phyloP scores from a whole-genome alignment of 2,113 vertebrate genomes.

The Hippocampus mohnikei region DNA sequence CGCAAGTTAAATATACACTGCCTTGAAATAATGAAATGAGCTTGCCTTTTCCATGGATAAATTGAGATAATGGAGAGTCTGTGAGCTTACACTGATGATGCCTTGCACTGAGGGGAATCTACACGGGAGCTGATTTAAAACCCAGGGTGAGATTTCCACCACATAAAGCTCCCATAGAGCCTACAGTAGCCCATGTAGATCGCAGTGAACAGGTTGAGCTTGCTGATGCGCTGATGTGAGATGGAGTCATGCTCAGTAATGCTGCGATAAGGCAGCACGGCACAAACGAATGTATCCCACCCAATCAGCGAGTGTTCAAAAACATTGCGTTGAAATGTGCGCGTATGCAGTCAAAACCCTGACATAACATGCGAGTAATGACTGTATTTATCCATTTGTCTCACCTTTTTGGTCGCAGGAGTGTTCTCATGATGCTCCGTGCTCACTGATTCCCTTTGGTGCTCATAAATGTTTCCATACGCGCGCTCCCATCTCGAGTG shows the following conservation, averaged over 20 bases:
- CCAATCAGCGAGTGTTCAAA: constrained; percentile 21
- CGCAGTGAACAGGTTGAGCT: constrained; percentile 25
- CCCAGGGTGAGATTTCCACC: background rate
- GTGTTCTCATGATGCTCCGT: constrained; percentile 42
- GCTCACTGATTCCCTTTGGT: constrained; percentile 23
- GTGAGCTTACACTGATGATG: constrained; percentile 4
- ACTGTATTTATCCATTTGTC: background rate
- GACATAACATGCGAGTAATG: background rate
- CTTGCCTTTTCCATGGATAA: background rate
- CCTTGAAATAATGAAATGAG: constrained; percentile 3
- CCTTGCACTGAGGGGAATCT: background rate
- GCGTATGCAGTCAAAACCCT: background rate
- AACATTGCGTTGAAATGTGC: background rate
- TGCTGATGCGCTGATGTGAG: constrained; percentile 30
- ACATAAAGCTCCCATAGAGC: constrained; percentile 3
- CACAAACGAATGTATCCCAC: constrained; percentile 35
- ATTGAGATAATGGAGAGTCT: background rate
- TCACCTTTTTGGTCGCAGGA: constrained; percentile 54
- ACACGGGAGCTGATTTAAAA: background rate
- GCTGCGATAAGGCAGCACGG: constrained; percentile 39
- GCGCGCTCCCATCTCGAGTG: constrained; percentile 40
- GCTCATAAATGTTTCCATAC: constrained; percentile 32
- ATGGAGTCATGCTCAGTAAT: constrained; percentile 42
- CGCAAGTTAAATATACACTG: background rate
- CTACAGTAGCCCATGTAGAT: constrained; percentile 1